These are phyloP conservation scores for Xestoiulus laeticollis DNA, from an alignment of 2,888 invertebrate species.

Conservation along the genomic window DNA sequence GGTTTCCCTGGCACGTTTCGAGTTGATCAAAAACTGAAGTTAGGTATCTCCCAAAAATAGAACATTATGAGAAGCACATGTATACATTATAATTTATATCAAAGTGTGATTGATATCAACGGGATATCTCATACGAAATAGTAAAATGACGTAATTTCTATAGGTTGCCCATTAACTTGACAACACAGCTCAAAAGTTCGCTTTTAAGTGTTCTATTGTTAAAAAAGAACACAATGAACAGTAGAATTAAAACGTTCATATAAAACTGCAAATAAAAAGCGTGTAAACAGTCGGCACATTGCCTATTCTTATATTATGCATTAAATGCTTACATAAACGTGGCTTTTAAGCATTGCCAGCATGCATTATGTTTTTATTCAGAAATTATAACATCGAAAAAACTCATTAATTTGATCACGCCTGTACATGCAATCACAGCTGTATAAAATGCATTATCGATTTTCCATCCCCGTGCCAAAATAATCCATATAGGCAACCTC, in stretches of 20 bases:
- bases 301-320: neutral
- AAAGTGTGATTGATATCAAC: no score
- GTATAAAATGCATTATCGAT: conserved; percentile 21
- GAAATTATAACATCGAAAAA: conserved; percentile 13
- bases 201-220: neutral
- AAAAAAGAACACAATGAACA: neutral
- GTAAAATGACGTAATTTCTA: no score
- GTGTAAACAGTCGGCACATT: neutral
- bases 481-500: conserved; percentile 2
- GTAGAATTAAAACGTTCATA: neutral
- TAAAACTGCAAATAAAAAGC: neutral
- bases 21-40: neutral
- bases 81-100: no score
- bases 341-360: neutral
- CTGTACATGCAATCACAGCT: conserved; percentile 20
- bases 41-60: neutral
- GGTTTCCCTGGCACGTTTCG: neutral
- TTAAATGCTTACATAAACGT: neutral
- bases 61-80: no score
- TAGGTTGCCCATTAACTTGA: no score
- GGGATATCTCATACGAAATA: no score
- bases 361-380: neutral
- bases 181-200: no score
- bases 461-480: neutral
- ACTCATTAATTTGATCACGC: conserved; percentile 23